Evolutionary conservation across 2,797 vertebrate species (phyloP), one percentile per base, ranked within the genome.

Genomic region (Gouania willdenowi): DNA sequence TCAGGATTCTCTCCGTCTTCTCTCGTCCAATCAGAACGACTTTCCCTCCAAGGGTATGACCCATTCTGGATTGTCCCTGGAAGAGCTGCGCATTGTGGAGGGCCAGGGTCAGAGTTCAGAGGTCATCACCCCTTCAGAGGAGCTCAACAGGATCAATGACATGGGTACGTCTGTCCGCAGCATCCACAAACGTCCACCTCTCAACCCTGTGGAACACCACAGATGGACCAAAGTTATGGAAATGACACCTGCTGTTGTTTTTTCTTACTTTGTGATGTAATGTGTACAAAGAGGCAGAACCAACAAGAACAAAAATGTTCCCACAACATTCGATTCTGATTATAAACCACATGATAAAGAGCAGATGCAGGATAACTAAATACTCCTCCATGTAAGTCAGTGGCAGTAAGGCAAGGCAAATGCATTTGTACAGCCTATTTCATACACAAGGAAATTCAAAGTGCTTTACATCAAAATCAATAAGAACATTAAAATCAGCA

Each of bases 61-160:
- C 35, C 91, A 77, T 26, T 93, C 93, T 1, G 95, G 94, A 1
- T 71, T 98, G 41, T 99, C 97, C 2, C 59, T 95, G 82, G 97
- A 99, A 79, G 97, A 99, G 66, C 73, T 99, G 47, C 91, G 96
- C 49, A 91, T 98, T 61, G 97, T 98, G 56, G 97, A 98, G 83
- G 97, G 97, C 4, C 95, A 99, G 65, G 97, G 97, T 49, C 95
- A 98, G 78, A 98, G 90, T 82, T 89, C 92, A 30, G 97, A 98
- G 53, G 79, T 94, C 79, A 90, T 86, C 59, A 93, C 89, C 41
- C 93, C 94, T 63, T 91, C 90, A n/a, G 95, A 99, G 68, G 97
- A 99, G 86, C 83, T 94, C 70, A 92, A 87, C 81, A 90, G 92
- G 78, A 90, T 94, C 62, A 93, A 88, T 65, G 94, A 98, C 20